Evolutionary conservation across 2,113 vertebrate genomes (phyloP), one percentile per base, ranked within the genome.

Genomic region (Baryphthengus martii): DNA sequence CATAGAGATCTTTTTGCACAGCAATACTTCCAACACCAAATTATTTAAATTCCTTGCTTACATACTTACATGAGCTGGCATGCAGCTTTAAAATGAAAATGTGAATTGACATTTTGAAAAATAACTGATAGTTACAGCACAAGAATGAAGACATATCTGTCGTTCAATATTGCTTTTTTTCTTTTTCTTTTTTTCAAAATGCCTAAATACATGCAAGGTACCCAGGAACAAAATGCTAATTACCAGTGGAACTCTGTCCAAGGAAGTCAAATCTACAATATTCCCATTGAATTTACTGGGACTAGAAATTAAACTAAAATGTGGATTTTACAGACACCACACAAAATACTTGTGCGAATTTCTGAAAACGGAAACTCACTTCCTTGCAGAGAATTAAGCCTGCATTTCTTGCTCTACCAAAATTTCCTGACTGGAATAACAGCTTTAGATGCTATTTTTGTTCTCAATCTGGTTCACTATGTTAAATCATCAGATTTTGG

Each of bases 391-490:
- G 39, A 90, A 93, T 62, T 56, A 56, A 89, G 71, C 17, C 56
- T 94, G 87, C 44, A n/a, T 58, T 82, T 72, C 61, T 68, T 62
- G n/a, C 50, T 93, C 61, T 61, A 80, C 19, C 42, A 94, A 89
- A 92, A 94, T 82, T 90, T 52, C 70, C 76, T 76, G 68, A 72
- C 77, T 85, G 52, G 84, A 93, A 95, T 84, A 90, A 91, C 84
- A 93, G 76, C 68, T 71, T 78, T 47, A 65, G 67, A 87, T 72
- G 84, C 56, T 93, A 88, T 90, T 93, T 96, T 82, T 87, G 76
- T 90, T 92, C 88, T 76, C 62, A 76, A 76, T 90, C 86, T 81
- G 73, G 7, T 91, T 92, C 74, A 95, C 89, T 92, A 87, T 49
- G 68, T 75, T 84, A 93, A 92, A 81, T 84, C 86, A 75, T 6